These are phyloP conservation scores for Lagenorhynchus albirostris DNA, from an alignment of 2,113 vertebrate species.

Conservation along the genomic window DNA sequence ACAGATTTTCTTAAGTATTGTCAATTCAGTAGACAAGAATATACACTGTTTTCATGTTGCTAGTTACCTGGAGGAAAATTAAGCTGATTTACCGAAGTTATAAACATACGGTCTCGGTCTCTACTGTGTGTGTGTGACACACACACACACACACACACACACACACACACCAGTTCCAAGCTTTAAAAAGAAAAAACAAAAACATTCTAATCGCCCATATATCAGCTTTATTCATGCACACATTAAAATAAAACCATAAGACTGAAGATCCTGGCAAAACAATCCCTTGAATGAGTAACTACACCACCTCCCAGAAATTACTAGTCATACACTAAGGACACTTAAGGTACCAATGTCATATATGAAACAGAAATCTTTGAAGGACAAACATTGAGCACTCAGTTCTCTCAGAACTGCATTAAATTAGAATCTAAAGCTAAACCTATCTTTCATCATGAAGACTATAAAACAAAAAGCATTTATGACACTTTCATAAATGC, in stretches of 20 bases:
- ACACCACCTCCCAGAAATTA: conserved; percentile 25
- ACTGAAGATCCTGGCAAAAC: not conserved
- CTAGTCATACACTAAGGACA: not conserved
- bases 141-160: not conserved
- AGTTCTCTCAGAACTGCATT: not conserved
- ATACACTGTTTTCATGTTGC: not conserved
- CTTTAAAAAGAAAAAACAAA: not conserved
- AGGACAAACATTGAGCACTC: not conserved
- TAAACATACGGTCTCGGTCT: not conserved
- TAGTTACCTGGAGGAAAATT: conserved; percentile 8
- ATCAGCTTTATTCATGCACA: not conserved
- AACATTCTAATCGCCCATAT: not conserved
- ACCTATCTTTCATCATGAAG: conserved; percentile 38
- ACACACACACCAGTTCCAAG: not conserved
- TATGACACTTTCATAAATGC: not conserved
- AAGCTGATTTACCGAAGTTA: conserved; percentile 12
- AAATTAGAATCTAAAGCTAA: conserved; percentile 21
- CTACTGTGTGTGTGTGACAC: not conserved
- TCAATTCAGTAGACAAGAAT: not conserved
- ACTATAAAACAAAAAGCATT: not conserved
- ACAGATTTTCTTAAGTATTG: conserved; percentile 8
- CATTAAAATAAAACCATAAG: not conserved
- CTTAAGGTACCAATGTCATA: not conserved
- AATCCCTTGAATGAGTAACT: not conserved
- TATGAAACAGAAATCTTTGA: conserved; percentile 29